Evolutionary conservation across 2,113 vertebrate genomes (phyloP).

Genomic region (Sitta europaea): DNA sequence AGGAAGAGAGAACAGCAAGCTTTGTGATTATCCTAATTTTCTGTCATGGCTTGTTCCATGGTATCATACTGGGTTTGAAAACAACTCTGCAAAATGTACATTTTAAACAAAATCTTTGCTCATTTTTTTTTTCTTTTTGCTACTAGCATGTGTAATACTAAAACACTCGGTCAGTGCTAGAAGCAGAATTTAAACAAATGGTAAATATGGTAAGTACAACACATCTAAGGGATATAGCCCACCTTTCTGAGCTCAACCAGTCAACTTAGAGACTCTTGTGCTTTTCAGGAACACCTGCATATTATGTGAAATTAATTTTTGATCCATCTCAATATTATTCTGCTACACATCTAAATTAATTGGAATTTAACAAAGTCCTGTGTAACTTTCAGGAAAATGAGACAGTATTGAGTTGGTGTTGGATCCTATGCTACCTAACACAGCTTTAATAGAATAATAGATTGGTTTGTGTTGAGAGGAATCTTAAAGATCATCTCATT

Average conservation of each 20-base stretch:
- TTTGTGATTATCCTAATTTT: background rate
- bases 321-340: background rate
- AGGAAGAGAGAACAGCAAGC: background rate
- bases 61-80: background rate
- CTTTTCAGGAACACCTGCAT: background rate
- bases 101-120: background rate
- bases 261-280: background rate
- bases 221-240: background rate
- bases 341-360: background rate
- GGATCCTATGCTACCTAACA: background rate
- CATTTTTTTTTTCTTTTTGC: accelerated
- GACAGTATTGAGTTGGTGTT: background rate
- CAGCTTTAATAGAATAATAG: background rate
- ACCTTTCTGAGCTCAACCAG: background rate
- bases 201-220: background rate
- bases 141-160: background rate
- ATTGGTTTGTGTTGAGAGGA: background rate
- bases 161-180: background rate
- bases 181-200: background rate
- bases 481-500: background rate
- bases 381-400: background rate
- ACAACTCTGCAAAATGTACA: background rate
- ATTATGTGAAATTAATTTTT: background rate
- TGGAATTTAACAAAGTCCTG: background rate
- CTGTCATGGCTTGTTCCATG: accelerated